Conservation (phyloP, 2,888 invertebrate species). For the Pyrrhia umbra region DNA sequence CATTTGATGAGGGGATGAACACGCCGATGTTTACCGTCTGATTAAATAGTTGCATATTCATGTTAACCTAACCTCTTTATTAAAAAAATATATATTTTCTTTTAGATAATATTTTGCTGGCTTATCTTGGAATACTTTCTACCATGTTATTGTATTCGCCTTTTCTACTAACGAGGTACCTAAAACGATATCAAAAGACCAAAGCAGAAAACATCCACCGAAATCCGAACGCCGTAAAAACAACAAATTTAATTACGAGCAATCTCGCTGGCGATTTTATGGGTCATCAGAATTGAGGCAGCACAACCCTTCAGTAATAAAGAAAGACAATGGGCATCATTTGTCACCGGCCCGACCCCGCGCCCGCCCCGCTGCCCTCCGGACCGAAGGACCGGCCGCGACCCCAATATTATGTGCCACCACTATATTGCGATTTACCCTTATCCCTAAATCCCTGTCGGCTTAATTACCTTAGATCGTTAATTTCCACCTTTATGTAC, state of each 20-base stretch:
- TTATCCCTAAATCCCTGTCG: slow-evolving; percentile 36
- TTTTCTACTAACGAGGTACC: too few relatives aligned
- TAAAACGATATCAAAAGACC: background rate
- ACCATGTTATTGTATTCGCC: too few relatives aligned
- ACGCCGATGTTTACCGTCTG: slow-evolving; percentile 11
- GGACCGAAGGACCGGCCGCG: slow-evolving; percentile 56
- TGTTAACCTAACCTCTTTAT: background rate
- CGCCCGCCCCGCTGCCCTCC: slow-evolving; percentile 46
- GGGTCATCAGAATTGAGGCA: slow-evolving; percentile 59
- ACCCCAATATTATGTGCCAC: slow-evolving; percentile 57
- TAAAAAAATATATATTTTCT: background rate
- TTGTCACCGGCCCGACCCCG: slow-evolving; percentile 74
- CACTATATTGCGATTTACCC: slow-evolving; percentile 51
- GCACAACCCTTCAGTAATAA: slow-evolving; percentile 72
- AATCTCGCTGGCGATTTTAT: slow-evolving; percentile 57
- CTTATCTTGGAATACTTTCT: too few relatives aligned
- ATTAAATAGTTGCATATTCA: slow-evolving; percentile 23
- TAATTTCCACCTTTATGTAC: slow-evolving; percentile 46
- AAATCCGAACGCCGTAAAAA: slow-evolving; percentile 3
- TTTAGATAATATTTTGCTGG: too few relatives aligned
- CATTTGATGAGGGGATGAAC: slow-evolving; percentile 53
- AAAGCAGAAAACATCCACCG: slow-evolving; percentile 6
- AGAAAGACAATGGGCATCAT: slow-evolving; percentile 86
- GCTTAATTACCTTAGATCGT: slow-evolving; percentile 61
- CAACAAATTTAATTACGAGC: slow-evolving; percentile 57